These are phyloP conservation scores for Spheniscus mendiculus DNA, from an alignment of 2,113 vertebrate genomes.

Conservation along the genomic window DNA sequence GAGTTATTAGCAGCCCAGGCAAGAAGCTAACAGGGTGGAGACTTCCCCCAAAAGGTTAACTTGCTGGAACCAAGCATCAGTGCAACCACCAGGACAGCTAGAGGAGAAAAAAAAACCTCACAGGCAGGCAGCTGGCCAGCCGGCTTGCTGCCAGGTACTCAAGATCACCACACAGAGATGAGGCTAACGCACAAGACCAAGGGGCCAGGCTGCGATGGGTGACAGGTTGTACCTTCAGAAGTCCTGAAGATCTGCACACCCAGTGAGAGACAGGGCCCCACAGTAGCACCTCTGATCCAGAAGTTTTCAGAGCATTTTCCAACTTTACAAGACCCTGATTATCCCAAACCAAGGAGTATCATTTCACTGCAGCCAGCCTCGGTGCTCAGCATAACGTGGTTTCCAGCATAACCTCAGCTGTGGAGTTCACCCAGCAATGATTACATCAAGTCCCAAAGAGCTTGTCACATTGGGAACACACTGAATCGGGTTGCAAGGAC, in stretches of 20 bases:
- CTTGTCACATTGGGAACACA: neutral
- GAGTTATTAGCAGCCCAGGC: neutral
- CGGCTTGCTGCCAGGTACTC: neutral
- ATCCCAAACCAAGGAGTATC: neutral
- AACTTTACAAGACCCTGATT: neutral
- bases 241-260: neutral
- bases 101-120: neutral
- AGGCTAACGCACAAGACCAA: neutral
- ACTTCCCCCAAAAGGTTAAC: neutral
- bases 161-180: neutral
- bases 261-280: neutral
- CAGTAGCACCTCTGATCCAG: neutral
- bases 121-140: neutral
- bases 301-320: neutral
- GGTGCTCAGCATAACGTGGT: neutral
- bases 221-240: neutral
- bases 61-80: neutral
- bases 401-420: neutral
- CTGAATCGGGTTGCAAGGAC: fast-evolving
- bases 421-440: neutral
- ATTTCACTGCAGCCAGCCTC: neutral
- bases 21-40: neutral
- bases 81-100: neutral
- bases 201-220: neutral
- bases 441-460: neutral